Evolutionary conservation across 2,888 invertebrate genomes (phyloP), one percentile per base, ranked within the genome.

Genomic region (Synergus japonicus): DNA sequence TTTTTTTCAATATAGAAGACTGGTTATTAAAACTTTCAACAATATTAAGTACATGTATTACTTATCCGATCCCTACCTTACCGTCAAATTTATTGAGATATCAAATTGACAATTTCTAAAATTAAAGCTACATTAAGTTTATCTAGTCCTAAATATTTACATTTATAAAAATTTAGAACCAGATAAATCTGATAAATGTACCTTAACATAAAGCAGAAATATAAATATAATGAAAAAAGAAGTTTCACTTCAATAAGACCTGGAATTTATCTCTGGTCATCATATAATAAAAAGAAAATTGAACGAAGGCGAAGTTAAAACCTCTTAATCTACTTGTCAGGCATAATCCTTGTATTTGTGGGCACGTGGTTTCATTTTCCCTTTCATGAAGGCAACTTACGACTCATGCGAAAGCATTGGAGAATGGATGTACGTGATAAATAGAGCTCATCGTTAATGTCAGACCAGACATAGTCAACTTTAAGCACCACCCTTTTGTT

Each of bases 381-480:
- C 49, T 73, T 73, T 73, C 73, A 58, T 18, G 41, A 37, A 54
- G 22, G n/a, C 54, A 37, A 73, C 73, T 73, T 73, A 73, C 37
- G 73, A 73, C 73, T 73, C 49, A 22, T 22, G 37, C 37, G 49
- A 73, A 73, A 73, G 73, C 49, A n/a, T 41, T 49, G 1, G 41
- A 66, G 66, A 66, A 66, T 66, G 43, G 73, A 10, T 54, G 54
- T 73, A 46, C 49, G 49, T 73, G 73, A 73, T 73, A 73, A 54
- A 73, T 73, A 58, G 54, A 73, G 37, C 37, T 73, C 37, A 73
- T 73, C 73, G 73, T 73, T 73, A 73, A 73, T 73, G 73, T 58
- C 73, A 73, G 37, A 54, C 54, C 73, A 54, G 73, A 73, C 54
- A 63, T 13, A 73, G 73, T 73, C 73, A 73, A 54, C 73, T 73